phyloP scores from a whole-genome alignment of 2,888 invertebrate genomes.

The Harmothoe impar region DNA sequence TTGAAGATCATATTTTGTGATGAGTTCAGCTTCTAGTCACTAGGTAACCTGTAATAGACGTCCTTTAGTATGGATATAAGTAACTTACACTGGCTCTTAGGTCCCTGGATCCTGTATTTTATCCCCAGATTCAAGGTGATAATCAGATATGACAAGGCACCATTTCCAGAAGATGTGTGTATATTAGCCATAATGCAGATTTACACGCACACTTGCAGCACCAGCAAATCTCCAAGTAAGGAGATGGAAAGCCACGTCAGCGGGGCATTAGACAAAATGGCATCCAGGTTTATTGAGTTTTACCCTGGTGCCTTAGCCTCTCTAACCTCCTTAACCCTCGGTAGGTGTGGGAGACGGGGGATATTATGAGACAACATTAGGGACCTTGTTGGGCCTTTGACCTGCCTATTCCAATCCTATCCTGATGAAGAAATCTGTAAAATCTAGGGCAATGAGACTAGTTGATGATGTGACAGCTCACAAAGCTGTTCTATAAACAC shows the following conservation, averaged over 20 bases:
- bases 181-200: background rate
- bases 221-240: background rate
- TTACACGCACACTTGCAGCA: background rate
- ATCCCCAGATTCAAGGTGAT: background rate
- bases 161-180: background rate
- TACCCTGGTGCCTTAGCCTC: background rate
- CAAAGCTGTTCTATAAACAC: too few relatives aligned
- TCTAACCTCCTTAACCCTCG: background rate
- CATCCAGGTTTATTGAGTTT: background rate
- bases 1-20: too few relatives aligned
- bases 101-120: background rate
- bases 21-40: too few relatives aligned
- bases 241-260: conserved; percentile 8
- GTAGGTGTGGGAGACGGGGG: too few relatives aligned
- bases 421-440: too few relatives aligned
- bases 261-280: background rate
- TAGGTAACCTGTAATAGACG: too few relatives aligned
- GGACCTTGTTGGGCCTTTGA: too few relatives aligned
- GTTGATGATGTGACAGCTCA: too few relatives aligned
- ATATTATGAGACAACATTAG: too few relatives aligned
- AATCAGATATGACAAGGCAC: background rate
- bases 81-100: background rate
- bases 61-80: background rate
- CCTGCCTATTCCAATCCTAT: too few relatives aligned
- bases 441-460: too few relatives aligned